phyloP scores from a whole-genome alignment of 2,113 vertebrate species.

The Tetrao urogallus region DNA sequence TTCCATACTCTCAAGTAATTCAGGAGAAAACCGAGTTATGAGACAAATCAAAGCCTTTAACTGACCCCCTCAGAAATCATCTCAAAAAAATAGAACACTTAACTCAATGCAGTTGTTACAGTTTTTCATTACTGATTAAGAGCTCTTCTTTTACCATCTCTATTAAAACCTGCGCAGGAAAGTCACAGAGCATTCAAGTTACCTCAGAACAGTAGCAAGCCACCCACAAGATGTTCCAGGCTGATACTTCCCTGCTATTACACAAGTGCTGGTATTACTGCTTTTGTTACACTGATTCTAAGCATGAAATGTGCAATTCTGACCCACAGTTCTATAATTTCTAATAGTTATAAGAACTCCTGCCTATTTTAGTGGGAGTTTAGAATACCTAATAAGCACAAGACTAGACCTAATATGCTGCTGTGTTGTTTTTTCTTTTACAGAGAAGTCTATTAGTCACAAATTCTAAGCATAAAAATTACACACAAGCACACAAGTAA shows the following conservation, averaged over 20 bases:
- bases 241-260: background rate
- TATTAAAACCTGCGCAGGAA: background rate
- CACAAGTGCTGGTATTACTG: background rate
- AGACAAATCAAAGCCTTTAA: background rate
- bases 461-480: background rate
- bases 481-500: rapidly evolving
- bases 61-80: background rate
- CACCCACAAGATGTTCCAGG: background rate
- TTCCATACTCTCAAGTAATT: background rate
- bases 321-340: background rate
- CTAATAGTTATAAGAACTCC: background rate
- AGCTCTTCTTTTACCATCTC: background rate
- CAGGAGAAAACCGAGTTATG: background rate
- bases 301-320: background rate
- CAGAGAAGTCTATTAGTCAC: background rate
- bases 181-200: slow-evolving; percentile 6
- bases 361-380: slow-evolving; percentile 22
- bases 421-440: background rate
- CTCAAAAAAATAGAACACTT: background rate
- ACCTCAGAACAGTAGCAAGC: slow-evolving; percentile 24
- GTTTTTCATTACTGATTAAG: background rate
- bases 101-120: background rate
- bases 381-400: slow-evolving; percentile 24
- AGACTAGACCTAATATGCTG: background rate
- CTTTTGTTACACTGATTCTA: background rate